Base-by-base conservation (phyloP, 2,113 vertebrate genomes). In the Odobenus rosmarus region DNA sequence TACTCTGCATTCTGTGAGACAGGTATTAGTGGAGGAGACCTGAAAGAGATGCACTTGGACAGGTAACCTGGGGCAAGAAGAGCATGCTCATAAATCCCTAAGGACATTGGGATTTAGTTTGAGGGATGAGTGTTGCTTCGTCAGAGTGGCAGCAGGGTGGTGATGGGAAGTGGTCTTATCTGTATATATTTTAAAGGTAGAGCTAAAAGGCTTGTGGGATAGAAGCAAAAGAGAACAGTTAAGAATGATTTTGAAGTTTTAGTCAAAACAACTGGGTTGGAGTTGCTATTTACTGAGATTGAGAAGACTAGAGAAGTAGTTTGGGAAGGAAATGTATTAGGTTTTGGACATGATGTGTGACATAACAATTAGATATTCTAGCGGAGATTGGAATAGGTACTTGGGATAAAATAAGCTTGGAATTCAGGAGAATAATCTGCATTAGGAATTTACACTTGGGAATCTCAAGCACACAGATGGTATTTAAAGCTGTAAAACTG, bases 391-490 rank as follows among this genome's bases (percentile, higher is more conserved):
- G 42, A 67, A 67, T 71, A 64, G 31, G 16, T 18, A 89, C 19
- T 24, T 95, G 71, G 28, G 87, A 26, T 82, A 81, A 94, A 36
- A 46, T 79, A 82, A 89, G 16, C 28, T 91, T 91, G 74, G 79
- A 59, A 76, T 85, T 90, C 24, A 36, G 51, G 42, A 31, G 21
- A 31, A 36, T 1, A 64, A 53, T 71, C 19, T 88, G 18, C 23
- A 46, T 5, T 64, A 24, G 59, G 71, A 51, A 72, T 79, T 83
- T 72, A 57, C 12, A 36, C 53, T 64, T 61, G 55, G 53, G 57
- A 42, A 57, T 83, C 83, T 82, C 82, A 91, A 89, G 67, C 53
- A 83, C 42, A 36, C 0, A 80, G 46, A n/a, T 49, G 23, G 1
- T n/a, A 71, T 82, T 76, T 86, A 86, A 95, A 88, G 24, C 51